Base-by-base conservation (phyloP, 2,888 invertebrate genomes). In the Thymelicus sylvestris region DNA sequence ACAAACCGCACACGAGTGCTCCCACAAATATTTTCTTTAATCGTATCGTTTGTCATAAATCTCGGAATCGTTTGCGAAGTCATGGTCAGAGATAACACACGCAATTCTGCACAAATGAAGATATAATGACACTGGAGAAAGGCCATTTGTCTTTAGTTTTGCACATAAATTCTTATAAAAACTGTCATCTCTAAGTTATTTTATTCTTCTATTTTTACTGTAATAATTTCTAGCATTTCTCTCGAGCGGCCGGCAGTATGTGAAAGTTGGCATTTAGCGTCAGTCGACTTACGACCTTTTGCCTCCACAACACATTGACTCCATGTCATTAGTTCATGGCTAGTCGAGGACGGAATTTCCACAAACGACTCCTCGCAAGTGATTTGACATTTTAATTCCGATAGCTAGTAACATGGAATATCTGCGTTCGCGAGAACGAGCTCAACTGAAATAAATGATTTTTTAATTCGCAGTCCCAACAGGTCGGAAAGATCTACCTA, bases 331-430 rank as follows among this genome's bases (percentile, higher is more conserved):
- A 69, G 70, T 61, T 65, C 70, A 70, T 41, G 60, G 70, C 15
- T 60, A 64, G 8, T 47, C n/a, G 48, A 38, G 48, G 15, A 41
- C 59, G 38, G 44, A 52, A 15, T 70, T 70, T 65, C 70, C 70
- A 64, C n/a, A 39, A 69, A 47, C 61, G 10, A 63, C 15, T 47
- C 63, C 47, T 12, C 48, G 31, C 41, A 52, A 70, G 41, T 65
- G 50, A 70, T 70, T 65, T 70, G 64, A 70, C 69, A 70, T 70
- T 70, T 59, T 65, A 70, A 69, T 64, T 59, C 64, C 47, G 64
- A 69, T 63, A 68, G 57, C 39, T 69, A 64, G 48, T 19, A 13
- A 47, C 48, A 41, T n/a, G 7, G 7, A 44, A 44, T 31, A 63
- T 68, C 55, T 68, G 55, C 44, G 47, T 60, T 50, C 39, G 52